A percentile compares a stretch with the other conserved stretches of the same genome.
phyloP scores from a whole-genome alignment of 2,797 vertebrate genomes.

The Gila robusta region DNA sequence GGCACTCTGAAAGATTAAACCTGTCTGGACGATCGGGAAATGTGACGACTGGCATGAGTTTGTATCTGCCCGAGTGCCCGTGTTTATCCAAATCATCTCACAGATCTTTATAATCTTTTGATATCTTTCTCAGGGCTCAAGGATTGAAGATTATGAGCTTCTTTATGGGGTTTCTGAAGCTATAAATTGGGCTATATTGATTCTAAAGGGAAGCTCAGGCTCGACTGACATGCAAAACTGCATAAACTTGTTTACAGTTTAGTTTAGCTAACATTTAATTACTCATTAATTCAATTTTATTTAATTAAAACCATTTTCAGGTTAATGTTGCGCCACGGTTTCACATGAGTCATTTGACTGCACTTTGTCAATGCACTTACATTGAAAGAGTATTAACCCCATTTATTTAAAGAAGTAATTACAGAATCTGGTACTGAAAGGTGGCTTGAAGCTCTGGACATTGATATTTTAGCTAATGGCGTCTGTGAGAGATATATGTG shows the following conservation, averaged over 20 bases:
- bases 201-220: background rate
- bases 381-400: slow-evolving; percentile 10
- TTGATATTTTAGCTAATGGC: slow-evolving; percentile 68
- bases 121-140: background rate
- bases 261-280: slow-evolving; percentile 11
- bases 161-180: background rate
- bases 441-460: slow-evolving; percentile 31
- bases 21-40: slow-evolving; percentile 40
- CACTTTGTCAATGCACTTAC: slow-evolving; percentile 14
- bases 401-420: slow-evolving; percentile 54
- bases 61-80: slow-evolving; percentile 55
- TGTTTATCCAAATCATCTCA: slow-evolving; percentile 59
- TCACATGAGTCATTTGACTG: slow-evolving; percentile 26
- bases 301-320: slow-evolving; percentile 31
- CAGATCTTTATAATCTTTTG: slow-evolving; percentile 46
- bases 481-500: slow-evolving; percentile 61
- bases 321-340: slow-evolving; percentile 1
- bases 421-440: slow-evolving; percentile 38
- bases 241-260: background rate
- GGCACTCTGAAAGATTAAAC: slow-evolving; percentile 71
- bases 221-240: background rate
- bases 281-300: background rate
- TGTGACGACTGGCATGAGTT: slow-evolving; percentile 57
- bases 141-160: background rate
- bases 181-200: background rate